These are phyloP conservation scores for Pterocles gutturalis DNA, from an alignment of 2,113 vertebrate species.

Conservation along the genomic window DNA sequence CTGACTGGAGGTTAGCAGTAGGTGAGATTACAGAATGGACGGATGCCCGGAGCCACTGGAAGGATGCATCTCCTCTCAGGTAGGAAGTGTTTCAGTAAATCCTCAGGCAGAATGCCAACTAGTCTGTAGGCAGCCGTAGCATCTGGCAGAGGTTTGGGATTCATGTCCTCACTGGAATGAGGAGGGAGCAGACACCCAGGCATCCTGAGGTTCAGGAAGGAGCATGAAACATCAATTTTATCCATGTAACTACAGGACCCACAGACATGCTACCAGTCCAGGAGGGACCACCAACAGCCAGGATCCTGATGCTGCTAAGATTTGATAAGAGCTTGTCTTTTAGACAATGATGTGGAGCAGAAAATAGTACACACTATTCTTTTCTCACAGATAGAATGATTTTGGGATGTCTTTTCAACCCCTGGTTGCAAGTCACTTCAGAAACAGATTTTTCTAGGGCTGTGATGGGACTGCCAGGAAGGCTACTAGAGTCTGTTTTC, in stretches of 20 bases:
- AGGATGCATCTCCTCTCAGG: not conserved
- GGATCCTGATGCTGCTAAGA: not conserved
- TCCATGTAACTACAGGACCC: not conserved
- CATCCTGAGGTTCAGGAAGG: not conserved
- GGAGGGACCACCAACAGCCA: not conserved
- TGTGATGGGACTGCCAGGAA: not conserved
- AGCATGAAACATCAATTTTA: not conserved
- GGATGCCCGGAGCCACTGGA: not conserved
- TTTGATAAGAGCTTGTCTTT: not conserved
- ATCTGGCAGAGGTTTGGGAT: not conserved
- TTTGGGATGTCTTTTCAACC: not conserved
- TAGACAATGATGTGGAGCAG: not conserved
- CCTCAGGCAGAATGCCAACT: not conserved
- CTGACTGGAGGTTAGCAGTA: accelerated
- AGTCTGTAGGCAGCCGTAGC: not conserved
- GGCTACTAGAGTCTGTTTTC: not conserved
- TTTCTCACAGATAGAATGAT: not conserved
- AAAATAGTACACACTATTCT: not conserved
- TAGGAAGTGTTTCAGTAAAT: not conserved
- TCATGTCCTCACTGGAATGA: not conserved
- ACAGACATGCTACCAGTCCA: not conserved
- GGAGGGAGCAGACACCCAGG: not conserved
- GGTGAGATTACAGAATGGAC: not conserved
- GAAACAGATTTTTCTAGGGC: not conserved
- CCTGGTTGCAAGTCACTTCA: not conserved